These are phyloP conservation scores for Watsonalla binaria DNA, from an alignment of 2,888 invertebrate species.

Conservation along the genomic window DNA sequence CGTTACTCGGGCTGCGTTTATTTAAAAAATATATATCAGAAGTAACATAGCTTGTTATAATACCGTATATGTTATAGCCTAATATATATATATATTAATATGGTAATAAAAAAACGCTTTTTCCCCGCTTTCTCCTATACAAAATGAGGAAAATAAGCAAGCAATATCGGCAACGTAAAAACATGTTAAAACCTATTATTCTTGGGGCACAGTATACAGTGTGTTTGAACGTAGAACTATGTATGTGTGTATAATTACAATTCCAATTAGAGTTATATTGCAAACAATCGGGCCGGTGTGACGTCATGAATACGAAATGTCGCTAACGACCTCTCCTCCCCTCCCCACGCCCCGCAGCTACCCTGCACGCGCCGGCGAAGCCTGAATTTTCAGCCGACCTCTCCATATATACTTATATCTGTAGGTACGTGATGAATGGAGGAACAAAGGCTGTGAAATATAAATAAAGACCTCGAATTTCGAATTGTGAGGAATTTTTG, in stretches of 20 bases:
- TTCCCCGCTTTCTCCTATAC: no score
- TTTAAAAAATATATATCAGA: no score
- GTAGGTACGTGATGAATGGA: slow-evolving; percentile 20
- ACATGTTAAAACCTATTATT: no score
- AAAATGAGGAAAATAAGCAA: no score
- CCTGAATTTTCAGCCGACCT: slow-evolving; percentile 70
- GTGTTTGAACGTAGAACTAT: not conserved
- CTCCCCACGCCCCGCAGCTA: slow-evolving; percentile 13
- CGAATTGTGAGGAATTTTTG: not conserved
- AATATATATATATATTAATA: no score
- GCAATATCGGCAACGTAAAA: no score
- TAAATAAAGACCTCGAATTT: not conserved
- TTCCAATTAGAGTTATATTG: slow-evolving; percentile 78
- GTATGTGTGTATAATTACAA: slow-evolving; percentile 72
- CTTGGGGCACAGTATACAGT: not conserved
- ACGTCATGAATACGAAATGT: slow-evolving; percentile 78
- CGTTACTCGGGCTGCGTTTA: no score
- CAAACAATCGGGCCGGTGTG: slow-evolving; percentile 76
- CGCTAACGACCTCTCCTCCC: slow-evolving; percentile 67
- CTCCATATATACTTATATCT: slow-evolving; percentile 12
- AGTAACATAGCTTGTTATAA: no score
- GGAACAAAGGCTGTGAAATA: not conserved
- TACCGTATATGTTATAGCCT: no score
- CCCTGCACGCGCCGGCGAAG: slow-evolving; percentile 39
- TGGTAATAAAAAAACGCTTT: no score